Conservation (phyloP, 2,113 vertebrate genomes). For the Bufo gargarizans region DNA sequence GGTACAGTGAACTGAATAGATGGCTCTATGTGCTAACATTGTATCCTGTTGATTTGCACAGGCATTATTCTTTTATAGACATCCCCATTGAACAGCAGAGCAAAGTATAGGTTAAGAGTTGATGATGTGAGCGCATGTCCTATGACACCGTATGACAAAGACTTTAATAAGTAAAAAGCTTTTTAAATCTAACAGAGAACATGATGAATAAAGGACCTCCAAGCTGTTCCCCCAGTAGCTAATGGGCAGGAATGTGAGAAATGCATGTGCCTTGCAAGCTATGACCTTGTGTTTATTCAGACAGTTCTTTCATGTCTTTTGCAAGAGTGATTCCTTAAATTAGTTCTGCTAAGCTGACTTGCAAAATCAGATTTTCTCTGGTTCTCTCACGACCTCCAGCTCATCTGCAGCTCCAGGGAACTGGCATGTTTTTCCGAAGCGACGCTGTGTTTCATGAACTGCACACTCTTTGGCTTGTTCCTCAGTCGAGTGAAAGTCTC, state of each 20-base stretch:
- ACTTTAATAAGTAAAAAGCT: background rate
- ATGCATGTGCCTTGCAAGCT: background rate
- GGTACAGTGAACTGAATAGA: too few species aligned
- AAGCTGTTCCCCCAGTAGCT: background rate
- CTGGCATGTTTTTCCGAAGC: background rate
- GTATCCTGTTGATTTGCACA: too few species aligned
- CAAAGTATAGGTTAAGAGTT: background rate
- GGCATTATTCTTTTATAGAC: too few species aligned
- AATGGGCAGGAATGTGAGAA: background rate
- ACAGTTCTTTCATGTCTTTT: constrained; percentile 13
- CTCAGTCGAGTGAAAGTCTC: background rate
- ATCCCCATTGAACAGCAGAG: background rate
- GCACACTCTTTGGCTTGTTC: background rate
- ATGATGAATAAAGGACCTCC: background rate
- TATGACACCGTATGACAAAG: background rate
- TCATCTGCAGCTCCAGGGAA: background rate
- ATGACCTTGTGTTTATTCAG: background rate
- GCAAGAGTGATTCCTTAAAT: constrained; percentile 12
- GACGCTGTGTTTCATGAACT: background rate
- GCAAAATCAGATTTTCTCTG: constrained; percentile 20
- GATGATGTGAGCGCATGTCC: background rate
- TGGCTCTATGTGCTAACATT: too few species aligned
- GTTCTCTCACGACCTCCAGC: background rate
- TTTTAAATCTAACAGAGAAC: background rate
- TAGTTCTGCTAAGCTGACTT: background rate